Conservation (phyloP, 1,140 invertebrate genomes). For the Eueides isabella region DNA sequence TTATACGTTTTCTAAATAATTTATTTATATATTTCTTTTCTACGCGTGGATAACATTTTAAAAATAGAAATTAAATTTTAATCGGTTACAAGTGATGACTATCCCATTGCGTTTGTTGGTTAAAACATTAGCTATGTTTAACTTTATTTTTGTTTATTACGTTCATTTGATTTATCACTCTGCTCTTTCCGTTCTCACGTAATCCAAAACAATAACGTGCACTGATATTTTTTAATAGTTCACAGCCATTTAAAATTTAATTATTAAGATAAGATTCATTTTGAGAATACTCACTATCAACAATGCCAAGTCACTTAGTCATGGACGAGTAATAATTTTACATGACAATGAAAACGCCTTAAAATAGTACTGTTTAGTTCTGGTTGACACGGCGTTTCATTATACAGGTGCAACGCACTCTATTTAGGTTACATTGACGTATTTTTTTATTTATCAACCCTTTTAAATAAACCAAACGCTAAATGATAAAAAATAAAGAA, state of each 20-base stretch:
- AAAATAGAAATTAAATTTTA: no score
- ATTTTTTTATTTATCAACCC: no score
- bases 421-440: conserved; percentile 50
- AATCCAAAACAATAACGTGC: no score
- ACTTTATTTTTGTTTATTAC: neutral
- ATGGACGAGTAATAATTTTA: conserved; percentile 1
- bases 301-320: conserved; percentile 16
- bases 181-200: neutral
- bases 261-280: neutral
- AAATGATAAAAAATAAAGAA: no score
- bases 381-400: neutral
- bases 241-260: no score
- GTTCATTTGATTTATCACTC: neutral
- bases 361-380: neutral
- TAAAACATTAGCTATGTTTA: neutral
- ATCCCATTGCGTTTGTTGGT: neutral
- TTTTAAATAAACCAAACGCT: no score
- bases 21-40: no score
- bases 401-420: conserved; percentile 55
- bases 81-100: neutral
- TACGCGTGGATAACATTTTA: no score
- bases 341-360: neutral
- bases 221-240: no score
- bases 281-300: neutral
- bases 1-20: no score